A percentile compares a stretch with the other conserved stretches of the same genome.
These are phyloP conservation scores for Arion vulgaris DNA, from an alignment of 1,140 invertebrate genomes.

Conservation along the genomic window DNA sequence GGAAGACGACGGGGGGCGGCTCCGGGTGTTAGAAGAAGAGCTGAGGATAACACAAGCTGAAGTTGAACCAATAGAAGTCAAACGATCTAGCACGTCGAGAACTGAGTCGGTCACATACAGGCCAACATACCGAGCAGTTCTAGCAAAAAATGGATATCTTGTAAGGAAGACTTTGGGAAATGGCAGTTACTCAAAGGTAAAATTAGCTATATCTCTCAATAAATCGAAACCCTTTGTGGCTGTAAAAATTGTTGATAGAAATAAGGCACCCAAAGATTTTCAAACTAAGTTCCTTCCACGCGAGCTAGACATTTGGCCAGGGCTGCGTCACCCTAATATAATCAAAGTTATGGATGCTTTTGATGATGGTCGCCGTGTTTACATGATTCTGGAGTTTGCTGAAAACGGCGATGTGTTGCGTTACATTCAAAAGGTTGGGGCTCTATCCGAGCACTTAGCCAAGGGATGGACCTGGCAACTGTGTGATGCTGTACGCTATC, in stretches of 20 bases:
- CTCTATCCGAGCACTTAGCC: slow-evolving; percentile 63
- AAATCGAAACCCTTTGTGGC: slow-evolving; percentile 76
- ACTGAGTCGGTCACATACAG: slow-evolving; percentile 59
- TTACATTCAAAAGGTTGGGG: slow-evolving; percentile 69
- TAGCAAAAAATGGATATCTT: slow-evolving; percentile 61
- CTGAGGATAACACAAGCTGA: slow-evolving; percentile 63
- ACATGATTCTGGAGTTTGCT: slow-evolving; percentile 67
- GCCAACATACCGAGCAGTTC: slow-evolving; percentile 64
- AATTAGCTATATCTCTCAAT: slow-evolving; percentile 59
- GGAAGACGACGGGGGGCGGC: slow-evolving; percentile 47
- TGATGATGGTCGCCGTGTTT: slow-evolving; percentile 63
- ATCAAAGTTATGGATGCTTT: slow-evolving; percentile 78
- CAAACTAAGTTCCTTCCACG: slow-evolving; percentile 91
- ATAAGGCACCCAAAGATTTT: slow-evolving; percentile 83
- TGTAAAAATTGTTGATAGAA: slow-evolving; percentile 89
- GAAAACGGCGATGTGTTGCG: slow-evolving; percentile 67
- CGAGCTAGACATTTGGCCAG: slow-evolving; percentile 89
- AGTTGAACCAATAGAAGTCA: slow-evolving; percentile 58
- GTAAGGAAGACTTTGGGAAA: slow-evolving; percentile 64
- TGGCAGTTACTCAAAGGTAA: slow-evolving; percentile 71
- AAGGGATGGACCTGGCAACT: slow-evolving; percentile 63
- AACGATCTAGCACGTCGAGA: slow-evolving; percentile 44
- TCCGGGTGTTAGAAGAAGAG: slow-evolving; percentile 49
- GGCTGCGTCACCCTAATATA: slow-evolving; percentile 88
- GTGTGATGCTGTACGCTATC: slow-evolving; percentile 82